phyloP scores from a whole-genome alignment of 2,797 vertebrate species.

The Helicolenus hilgendorfi region DNA sequence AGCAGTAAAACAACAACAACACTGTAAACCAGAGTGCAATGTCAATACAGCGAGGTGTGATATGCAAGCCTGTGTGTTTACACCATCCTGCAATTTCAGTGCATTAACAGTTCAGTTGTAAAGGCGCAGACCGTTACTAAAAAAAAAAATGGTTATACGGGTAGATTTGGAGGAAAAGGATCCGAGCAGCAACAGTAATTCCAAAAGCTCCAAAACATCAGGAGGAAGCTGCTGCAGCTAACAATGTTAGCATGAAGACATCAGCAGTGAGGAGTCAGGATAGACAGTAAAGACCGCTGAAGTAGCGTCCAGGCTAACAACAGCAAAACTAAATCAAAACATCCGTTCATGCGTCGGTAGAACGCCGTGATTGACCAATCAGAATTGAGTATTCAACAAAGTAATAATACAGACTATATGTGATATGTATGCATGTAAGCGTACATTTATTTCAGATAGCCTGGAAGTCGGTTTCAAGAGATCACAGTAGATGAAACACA shows the following conservation, averaged over 20 bases:
- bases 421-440: not conserved
- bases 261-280: not conserved
- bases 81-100: not conserved
- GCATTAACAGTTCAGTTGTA: not conserved
- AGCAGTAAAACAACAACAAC: conserved; percentile 22
- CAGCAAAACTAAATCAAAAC: not conserved
- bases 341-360: too few relatives aligned
- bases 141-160: not conserved
- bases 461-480: not conserved
- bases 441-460: conserved; percentile 14
- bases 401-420: not conserved
- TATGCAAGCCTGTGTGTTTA: not conserved
- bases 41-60: conserved; percentile 23
- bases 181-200: not conserved
- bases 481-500: conserved; percentile 11
- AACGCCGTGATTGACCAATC: too few relatives aligned
- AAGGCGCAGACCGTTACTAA: not conserved
- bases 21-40: conserved; percentile 17
- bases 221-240: not conserved
- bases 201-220: not conserved
- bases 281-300: too few relatives aligned
- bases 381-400: too few relatives aligned
- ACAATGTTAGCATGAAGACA: not conserved
- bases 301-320: too few relatives aligned
- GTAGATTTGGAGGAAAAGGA: not conserved